Conservation (phyloP, 2,888 invertebrate species). For the Drosophila pseudotalamancana region DNA sequence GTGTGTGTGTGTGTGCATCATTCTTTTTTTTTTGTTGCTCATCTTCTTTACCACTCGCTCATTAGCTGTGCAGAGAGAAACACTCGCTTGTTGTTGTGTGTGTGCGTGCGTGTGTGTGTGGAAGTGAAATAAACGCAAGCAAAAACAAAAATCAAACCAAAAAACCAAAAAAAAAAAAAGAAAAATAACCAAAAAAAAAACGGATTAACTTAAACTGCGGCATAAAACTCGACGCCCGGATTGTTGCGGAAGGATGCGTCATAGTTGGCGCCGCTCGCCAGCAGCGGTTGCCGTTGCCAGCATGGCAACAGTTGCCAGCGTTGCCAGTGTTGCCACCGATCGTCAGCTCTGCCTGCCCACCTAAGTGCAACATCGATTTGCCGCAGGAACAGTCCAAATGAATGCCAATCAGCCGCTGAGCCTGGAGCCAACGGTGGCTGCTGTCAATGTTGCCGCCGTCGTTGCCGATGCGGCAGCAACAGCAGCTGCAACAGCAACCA, state of each 20-base stretch:
- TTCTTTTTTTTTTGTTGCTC: slow-evolving; percentile 2
- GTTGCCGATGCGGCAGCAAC: slow-evolving; percentile 27
- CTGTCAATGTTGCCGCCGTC: slow-evolving; percentile 41
- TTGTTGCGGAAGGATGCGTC: slow-evolving; percentile 27
- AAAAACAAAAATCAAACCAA: background rate
- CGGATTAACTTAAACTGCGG: slow-evolving; percentile 4
- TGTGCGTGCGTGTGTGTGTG: slow-evolving; percentile 6
- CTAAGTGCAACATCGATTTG: slow-evolving; percentile 22
- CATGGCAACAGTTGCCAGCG: slow-evolving; percentile 36
- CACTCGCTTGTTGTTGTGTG: slow-evolving; percentile 17
- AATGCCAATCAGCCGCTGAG: slow-evolving; percentile 59
- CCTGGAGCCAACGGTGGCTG: slow-evolving; percentile 61
- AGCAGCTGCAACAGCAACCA: slow-evolving; percentile 22
- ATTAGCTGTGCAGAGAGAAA: slow-evolving; percentile 21
- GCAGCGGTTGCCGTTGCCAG: slow-evolving; percentile 39
- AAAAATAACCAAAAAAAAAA: background rate
- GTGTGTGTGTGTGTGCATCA: background rate
- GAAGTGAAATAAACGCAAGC: background rate
- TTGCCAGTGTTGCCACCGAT: slow-evolving; percentile 25
- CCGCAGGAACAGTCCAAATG: slow-evolving; percentile 40
- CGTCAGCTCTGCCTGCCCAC: slow-evolving; percentile 45
- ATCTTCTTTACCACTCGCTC: slow-evolving; percentile 22
- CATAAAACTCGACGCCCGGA: slow-evolving; percentile 9
- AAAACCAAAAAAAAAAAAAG: background rate
- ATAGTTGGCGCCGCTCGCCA: slow-evolving; percentile 34